These are phyloP conservation scores for Cnemophilus loriae DNA, from an alignment of 2,113 vertebrate genomes.

Conservation along the genomic window DNA sequence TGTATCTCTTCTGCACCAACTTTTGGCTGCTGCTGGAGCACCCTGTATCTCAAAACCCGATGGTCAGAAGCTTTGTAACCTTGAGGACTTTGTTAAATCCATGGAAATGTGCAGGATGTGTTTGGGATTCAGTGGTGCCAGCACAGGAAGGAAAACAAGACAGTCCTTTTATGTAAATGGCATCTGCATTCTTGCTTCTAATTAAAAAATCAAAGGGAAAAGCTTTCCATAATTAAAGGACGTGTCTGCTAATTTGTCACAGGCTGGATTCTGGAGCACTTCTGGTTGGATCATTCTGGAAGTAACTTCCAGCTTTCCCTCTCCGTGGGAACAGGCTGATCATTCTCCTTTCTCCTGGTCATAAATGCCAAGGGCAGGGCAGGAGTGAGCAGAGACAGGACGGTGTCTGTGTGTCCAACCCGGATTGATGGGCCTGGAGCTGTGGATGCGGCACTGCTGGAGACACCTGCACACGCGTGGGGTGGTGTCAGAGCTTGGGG, in stretches of 20 bases:
- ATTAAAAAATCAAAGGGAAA: neutral
- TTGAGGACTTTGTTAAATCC: neutral
- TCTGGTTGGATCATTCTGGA: neutral
- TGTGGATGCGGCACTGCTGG: neutral
- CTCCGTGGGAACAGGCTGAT: neutral
- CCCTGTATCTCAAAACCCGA: neutral
- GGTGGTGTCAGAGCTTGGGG: accelerated
- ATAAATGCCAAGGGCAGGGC: neutral
- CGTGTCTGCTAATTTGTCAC: neutral
- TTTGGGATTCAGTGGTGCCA: neutral
- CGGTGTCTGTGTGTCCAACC: accelerated
- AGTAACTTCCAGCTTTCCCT: neutral
- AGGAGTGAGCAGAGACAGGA: neutral
- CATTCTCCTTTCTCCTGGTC: no score
- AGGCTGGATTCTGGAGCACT: neutral
- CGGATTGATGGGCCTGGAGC: neutral
- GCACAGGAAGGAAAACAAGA: neutral
- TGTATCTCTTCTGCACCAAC: neutral
- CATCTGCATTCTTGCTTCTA: neutral
- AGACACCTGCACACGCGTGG: neutral
- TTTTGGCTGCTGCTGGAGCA: neutral
- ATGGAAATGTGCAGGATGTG: neutral
- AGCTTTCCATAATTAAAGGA: neutral
- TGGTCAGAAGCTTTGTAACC: neutral
- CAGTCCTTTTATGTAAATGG: neutral